These are phyloP conservation scores for Nysson spinosus DNA, from an alignment of 2,888 invertebrate genomes.

Conservation along the genomic window DNA sequence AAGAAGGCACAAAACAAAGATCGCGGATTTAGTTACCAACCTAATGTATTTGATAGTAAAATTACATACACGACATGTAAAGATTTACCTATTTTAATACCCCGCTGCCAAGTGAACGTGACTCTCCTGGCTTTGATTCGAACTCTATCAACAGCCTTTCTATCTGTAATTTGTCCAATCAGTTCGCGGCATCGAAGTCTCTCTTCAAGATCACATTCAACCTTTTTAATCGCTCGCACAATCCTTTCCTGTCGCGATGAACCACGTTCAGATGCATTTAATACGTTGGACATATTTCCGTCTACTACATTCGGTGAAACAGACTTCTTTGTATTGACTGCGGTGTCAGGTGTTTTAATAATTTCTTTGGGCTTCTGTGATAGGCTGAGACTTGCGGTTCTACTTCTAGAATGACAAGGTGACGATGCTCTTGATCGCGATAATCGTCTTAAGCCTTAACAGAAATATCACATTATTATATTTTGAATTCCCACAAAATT, in stretches of 20 bases:
- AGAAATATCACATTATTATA: background rate
- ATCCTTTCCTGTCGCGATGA: slow-evolving; percentile 71
- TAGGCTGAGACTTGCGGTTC: slow-evolving; percentile 57
- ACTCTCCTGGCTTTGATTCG: slow-evolving; percentile 88
- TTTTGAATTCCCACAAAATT: too few species aligned
- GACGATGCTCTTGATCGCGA: slow-evolving; percentile 69
- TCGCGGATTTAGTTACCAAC: too few species aligned
- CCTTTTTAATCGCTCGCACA: slow-evolving; percentile 78
- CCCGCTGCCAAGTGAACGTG: slow-evolving; percentile 95
- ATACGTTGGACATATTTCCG: slow-evolving; percentile 46
- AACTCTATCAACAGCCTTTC: slow-evolving; percentile 80
- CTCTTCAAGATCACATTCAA: slow-evolving; percentile 84
- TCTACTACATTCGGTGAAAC: slow-evolving; percentile 48
- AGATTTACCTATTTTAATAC: slow-evolving; percentile 85
- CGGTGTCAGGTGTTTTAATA: slow-evolving; percentile 55
- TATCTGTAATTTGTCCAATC: slow-evolving; percentile 82
- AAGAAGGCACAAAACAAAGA: too few species aligned
- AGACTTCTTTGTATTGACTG: slow-evolving; percentile 30
- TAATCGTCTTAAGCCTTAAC: slow-evolving; percentile 53
- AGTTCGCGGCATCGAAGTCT: slow-evolving; percentile 80
- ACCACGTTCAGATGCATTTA: slow-evolving; percentile 54
- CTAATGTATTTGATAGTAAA: too few species aligned
- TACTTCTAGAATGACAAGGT: slow-evolving; percentile 60
- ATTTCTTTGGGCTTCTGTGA: slow-evolving; percentile 60
- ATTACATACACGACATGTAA: too few species aligned